Conservation (phyloP, 2,797 vertebrate genomes). For the Scolopax bukidnonensis region DNA sequence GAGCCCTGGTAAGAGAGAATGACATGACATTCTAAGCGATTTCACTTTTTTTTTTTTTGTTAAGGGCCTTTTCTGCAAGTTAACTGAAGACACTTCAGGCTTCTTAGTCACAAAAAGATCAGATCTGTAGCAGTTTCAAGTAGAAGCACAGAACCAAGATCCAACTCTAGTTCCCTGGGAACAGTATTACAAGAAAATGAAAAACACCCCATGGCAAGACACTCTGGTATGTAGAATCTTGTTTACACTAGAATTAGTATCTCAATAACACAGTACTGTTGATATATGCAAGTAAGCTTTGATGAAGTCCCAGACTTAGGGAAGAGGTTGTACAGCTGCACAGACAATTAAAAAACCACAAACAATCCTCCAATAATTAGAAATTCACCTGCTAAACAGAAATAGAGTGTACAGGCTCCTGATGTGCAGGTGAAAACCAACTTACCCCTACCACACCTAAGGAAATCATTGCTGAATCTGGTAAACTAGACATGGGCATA, state of each 20-base stretch:
- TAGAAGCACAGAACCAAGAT: background rate
- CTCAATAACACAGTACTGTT: background rate
- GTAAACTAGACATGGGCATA: background rate
- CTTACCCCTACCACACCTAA: background rate
- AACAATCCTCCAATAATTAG: background rate
- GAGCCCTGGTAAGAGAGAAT: background rate
- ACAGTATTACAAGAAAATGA: background rate
- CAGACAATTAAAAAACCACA: background rate
- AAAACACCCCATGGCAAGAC: background rate
- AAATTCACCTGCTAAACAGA: background rate
- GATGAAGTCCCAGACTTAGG: background rate
- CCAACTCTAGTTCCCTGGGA: background rate
- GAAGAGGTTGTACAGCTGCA: background rate
- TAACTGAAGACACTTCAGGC: background rate
- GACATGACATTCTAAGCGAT: background rate
- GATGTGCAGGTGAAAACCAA: background rate
- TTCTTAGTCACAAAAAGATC: background rate
- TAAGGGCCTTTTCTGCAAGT: background rate
- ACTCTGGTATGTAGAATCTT: background rate
- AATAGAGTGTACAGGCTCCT: background rate
- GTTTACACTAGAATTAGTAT: background rate
- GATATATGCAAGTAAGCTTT: background rate
- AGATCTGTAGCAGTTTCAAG: background rate
- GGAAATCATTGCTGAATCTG: background rate
- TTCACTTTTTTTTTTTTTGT: background rate